Base-by-base conservation (phyloP, 2,797 vertebrate genomes). In the Halcyon badia region DNA sequence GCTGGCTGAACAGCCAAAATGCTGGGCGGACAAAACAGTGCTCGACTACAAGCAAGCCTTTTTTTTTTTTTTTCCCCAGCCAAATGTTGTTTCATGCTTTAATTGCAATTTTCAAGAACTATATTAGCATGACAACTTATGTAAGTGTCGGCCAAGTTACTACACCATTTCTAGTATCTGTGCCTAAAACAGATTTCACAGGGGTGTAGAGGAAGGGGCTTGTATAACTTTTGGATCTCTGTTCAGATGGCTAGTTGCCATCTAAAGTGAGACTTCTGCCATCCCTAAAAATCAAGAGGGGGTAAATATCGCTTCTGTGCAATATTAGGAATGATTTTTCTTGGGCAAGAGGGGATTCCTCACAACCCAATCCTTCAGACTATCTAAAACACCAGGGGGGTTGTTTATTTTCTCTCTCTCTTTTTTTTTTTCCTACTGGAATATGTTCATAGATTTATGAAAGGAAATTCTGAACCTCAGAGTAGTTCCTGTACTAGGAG, bases 101-200 rank as follows among this genome's bases (percentile, higher is more conserved):
- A 97, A 97, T 96, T 94, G 96, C 83, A 75, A 96, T 97, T 97
- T 97, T 96, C 96, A 96, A 77, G 89, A 95, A 35, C 31, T 52
- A 15, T 87, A 92, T 92, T 82, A 90, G 96, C 79, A 61, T 96
- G 96, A 93, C 93, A 89, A 88, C 44, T 87, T 61, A 37, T 75
- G 44, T 19, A 83, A 94, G 71, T 33, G 73, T 68, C 2, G 1
- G 94, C 95, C 96, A 97, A 96, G 90, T 57, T 71, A 31, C 83
- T 91, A 19, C 77, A 72, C 83, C 82, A 25, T 42, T 76, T 71
- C 90, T 68, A 73, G 66, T 61, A 54, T 91, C 87, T 94, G 70
- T 90, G 92, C 78, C 94, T 71, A 37, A 80, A 81, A 52, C 52
- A 70, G 69, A 97, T 96, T 95, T 96, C 94, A 81, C 89, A 94